Conservation (phyloP, 2,797 vertebrate species). For the Remorina albescens region DNA sequence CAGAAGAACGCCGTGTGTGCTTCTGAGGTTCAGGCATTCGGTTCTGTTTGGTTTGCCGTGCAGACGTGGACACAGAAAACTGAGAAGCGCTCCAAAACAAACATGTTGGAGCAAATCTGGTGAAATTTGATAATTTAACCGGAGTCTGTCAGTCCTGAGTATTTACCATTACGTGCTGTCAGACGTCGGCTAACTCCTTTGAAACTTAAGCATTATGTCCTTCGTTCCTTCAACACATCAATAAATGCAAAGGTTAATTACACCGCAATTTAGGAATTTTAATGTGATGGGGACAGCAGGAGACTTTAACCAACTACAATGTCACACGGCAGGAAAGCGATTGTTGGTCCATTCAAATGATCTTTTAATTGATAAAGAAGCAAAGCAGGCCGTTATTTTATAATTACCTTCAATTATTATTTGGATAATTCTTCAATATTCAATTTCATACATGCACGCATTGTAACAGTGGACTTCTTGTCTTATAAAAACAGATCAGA, state of each 20-base stretch:
- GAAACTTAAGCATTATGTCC: background rate
- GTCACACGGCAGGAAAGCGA: constrained; percentile 9
- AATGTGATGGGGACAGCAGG: background rate
- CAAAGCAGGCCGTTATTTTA: constrained; percentile 40
- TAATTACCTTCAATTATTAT: constrained; percentile 58
- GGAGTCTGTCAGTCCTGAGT: too few species aligned
- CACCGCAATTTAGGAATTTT: background rate
- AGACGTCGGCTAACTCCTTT: background rate
- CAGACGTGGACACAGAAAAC: background rate
- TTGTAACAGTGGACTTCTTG: constrained; percentile 28
- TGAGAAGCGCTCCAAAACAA: background rate
- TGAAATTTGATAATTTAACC: too few species aligned
- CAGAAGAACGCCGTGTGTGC: too few species aligned
- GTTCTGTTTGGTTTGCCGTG: background rate
- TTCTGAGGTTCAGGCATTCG: background rate
- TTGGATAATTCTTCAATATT: constrained; percentile 40
- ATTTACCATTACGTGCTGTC: too few species aligned
- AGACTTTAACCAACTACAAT: constrained; percentile 4
- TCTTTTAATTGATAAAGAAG: constrained; percentile 34
- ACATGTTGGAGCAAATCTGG: background rate
- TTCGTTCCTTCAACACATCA: background rate
- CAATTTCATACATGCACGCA: constrained; percentile 40
- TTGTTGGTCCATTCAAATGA: constrained; percentile 26
- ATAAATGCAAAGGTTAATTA: background rate
- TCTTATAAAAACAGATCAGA: constrained; percentile 46